These are phyloP conservation scores for Abrostola tripartita DNA, from an alignment of 2,888 invertebrate species.

Conservation along the genomic window DNA sequence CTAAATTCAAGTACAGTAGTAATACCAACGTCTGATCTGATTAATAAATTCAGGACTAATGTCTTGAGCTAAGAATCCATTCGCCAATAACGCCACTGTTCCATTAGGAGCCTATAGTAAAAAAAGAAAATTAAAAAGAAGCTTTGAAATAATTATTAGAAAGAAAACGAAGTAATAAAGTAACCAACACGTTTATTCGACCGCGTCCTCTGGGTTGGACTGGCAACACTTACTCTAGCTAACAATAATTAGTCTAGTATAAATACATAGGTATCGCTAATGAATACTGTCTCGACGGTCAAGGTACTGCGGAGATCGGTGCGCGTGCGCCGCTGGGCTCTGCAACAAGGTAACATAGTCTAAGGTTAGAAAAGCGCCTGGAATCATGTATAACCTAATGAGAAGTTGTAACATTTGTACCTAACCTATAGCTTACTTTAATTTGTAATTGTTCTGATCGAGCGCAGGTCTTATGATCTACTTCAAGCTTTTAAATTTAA, in stretches of 20 bases:
- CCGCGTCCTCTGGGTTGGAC: slow-evolving; percentile 40
- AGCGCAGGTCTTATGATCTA: too few species aligned
- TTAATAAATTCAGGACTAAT: not conserved
- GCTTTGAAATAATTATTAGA: not conserved
- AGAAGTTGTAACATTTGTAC: too few species aligned
- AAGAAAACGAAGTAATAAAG: slow-evolving; percentile 34
- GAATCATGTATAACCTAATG: too few species aligned
- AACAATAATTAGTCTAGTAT: slow-evolving; percentile 54
- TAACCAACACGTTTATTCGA: slow-evolving; percentile 66
- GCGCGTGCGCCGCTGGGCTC: slow-evolving; percentile 27
- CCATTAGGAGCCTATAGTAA: too few species aligned
- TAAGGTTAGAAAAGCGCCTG: too few species aligned
- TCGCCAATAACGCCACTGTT: too few species aligned
- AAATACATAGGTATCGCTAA: slow-evolving; percentile 63
- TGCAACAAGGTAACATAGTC: slow-evolving; percentile 17
- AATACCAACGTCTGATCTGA: too few species aligned
- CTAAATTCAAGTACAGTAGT: too few species aligned
- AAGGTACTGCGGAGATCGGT: slow-evolving; percentile 50
- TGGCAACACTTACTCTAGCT: slow-evolving; percentile 51
- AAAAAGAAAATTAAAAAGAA: not conserved
- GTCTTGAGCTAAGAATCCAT: too few species aligned
- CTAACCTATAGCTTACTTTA: too few species aligned
- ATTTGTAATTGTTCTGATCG: too few species aligned
- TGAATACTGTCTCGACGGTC: slow-evolving; percentile 66
- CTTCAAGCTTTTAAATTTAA: too few species aligned